phyloP scores from a whole-genome alignment of 2,888 invertebrate genomes.

The Augiades crinisus region DNA sequence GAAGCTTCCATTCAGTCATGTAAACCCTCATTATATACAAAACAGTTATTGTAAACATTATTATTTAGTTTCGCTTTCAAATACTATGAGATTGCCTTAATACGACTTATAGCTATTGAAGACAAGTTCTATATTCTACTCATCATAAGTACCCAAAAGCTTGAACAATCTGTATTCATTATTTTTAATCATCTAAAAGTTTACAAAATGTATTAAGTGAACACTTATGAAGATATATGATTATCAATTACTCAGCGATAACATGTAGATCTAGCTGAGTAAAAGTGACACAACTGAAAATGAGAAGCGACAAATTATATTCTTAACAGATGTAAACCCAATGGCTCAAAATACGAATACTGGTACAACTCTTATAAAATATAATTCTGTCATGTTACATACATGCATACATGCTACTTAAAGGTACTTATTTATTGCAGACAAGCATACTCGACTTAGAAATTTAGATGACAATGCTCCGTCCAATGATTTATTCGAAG shows the following conservation, averaged over 20 bases:
- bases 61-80: not conserved
- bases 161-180: constrained; percentile 4
- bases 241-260: no score
- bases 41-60: not conserved
- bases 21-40: constrained; percentile 5
- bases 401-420: no score
- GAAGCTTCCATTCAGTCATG: not conserved
- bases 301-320: no score
- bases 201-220: not conserved
- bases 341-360: constrained; percentile 1
- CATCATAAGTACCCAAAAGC: constrained; percentile 13
- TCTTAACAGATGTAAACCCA: no score
- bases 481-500: no score
- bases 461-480: no score
- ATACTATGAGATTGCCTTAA: not conserved
- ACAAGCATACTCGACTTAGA: no score
- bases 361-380: not conserved
- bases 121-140: not conserved
- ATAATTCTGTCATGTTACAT: not conserved
- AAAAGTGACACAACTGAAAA: constrained; percentile 1
- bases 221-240: not conserved
- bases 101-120: constrained; percentile 6
- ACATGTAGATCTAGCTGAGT: constrained; percentile 17
- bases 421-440: no score
- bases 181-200: constrained; percentile 10